Evolutionary conservation across 2,797 vertebrate genomes (phyloP), one percentile per base, ranked within the genome.

Genomic region (Lophura swinhoii): DNA sequence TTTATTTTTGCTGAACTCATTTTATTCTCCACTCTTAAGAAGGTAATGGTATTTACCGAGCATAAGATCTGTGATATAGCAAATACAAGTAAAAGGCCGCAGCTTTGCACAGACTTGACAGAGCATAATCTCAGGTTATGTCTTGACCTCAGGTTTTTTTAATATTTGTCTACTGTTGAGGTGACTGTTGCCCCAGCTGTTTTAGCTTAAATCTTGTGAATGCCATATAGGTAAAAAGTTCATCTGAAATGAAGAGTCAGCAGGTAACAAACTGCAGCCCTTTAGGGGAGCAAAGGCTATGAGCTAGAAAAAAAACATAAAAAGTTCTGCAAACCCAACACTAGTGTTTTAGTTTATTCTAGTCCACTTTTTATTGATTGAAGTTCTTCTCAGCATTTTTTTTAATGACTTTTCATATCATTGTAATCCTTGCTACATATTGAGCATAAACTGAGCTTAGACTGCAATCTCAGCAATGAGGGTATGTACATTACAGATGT

Each of bases 321-420:
- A 28, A 68, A 14, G 9, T 6, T 18, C 15, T 79, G 3, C 2
- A 3, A 49, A 10, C 18, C 12, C 14, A 41, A 41, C 2, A 1
- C 21, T 3, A 37, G 2, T 6, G 33, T 49, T 85, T 78, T 49
- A 55, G 23, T 16, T 55, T 58, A 8, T 62, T 67, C 18, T 67
- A 67, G 23, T 41, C 18, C 12, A 37, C 48, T 55, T 68, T 4
- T 37, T 1, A 9, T 31, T 35, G 10, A 51, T 58, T 73, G 10
- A 59, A 37, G 2, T 29, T 74, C 41, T 37, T 67, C 21, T 63
- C 39, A 51, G 4, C 7, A 10, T n/a, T 44, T 13, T 49, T 12
- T 49, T 62, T 46, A 22, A 21, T 8, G 0, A 18, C 39, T 48
- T 67, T 56, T 49, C 20, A 11, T 37, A 18, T 49, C 2, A 0